Evolutionary conservation across 2,888 invertebrate genomes (phyloP).

Genomic region (Pegoplata infirma): DNA sequence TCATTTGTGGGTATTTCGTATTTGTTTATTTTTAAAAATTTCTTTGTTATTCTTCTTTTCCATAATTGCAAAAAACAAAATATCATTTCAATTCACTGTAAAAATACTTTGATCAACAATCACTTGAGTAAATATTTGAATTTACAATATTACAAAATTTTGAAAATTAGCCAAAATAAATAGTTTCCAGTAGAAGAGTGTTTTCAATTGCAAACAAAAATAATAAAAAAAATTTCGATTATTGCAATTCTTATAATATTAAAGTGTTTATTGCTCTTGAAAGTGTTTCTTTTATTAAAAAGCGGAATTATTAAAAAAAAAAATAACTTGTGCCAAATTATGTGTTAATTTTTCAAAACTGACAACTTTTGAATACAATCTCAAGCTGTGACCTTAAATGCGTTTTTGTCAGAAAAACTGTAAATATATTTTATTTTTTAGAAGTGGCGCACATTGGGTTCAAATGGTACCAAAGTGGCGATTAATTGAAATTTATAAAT

Average conservation of each 20-base stretch:
- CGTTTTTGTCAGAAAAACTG: too few relatives aligned
- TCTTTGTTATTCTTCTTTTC: constrained; percentile 7
- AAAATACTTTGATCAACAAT: constrained; percentile 16
- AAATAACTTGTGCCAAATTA: too few relatives aligned
- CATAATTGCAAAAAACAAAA: constrained; percentile 21
- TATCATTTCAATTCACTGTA: constrained; percentile 20
- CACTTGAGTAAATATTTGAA: background rate
- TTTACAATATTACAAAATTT: background rate
- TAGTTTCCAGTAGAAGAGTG: background rate
- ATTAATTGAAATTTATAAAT: too few relatives aligned
- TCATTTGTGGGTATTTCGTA: background rate
- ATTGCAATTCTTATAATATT: background rate
- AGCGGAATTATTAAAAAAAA: too few relatives aligned
- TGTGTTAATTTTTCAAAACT: too few relatives aligned
- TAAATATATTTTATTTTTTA: too few relatives aligned
- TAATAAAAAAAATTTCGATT: background rate
- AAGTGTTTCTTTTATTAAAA: too few relatives aligned
- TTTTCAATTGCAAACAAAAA: background rate
- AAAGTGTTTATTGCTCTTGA: too few relatives aligned
- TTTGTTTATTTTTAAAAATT: background rate
- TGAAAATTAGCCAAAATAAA: constrained; percentile 1
- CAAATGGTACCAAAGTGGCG: too few relatives aligned
- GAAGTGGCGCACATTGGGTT: too few relatives aligned
- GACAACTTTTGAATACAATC: too few relatives aligned
- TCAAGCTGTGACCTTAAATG: too few relatives aligned